Base-by-base conservation (phyloP, 1,140 invertebrate genomes). In the Procambarus virginalis region DNA sequence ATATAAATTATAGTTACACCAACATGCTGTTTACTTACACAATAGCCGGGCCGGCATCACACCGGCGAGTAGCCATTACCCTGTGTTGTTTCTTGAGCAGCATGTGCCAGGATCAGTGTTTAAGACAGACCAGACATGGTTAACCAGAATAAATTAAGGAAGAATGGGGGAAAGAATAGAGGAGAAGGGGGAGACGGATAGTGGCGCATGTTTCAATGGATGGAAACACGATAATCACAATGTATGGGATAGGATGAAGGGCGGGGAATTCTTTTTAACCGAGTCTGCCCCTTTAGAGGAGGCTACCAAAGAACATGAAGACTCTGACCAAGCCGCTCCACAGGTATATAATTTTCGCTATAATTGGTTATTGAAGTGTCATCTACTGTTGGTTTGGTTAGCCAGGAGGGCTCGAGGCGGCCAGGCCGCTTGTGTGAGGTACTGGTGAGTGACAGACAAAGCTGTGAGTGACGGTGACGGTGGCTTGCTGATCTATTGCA, bases 1-100 rank as follows among this genome's bases (percentile, higher is more conserved):
- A 89, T 84, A 89, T 89, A 89, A 89, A 89, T 89, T 89, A 89
- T 89, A 89, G 88, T 89, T 89, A 89, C 88, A 84, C 88, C n/a
- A n/a, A 89, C 88, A 84, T 84, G 84, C 88, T 89, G 88, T 89
- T 89, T 89, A 89, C 88, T 84, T 84, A 84, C 81, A 89, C 88
- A 89, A 89, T 89, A 49, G 88, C 81, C 55, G 34, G 68, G 20
- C 81, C 46, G 45, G 88, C 88, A 77, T 89, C 86, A 89, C 80
- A 84, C 88, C 82, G 75, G 17, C 46, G 81, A 76, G 80, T 79
- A 68, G 81, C 80, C 60, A 89, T 89, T 89, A 89, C 73, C 88
- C n/a, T 48, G 75, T 68, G 88, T 77, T 89, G 88, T 89, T 89
- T 68, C 88, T 89, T 82, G 79, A 78, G 75, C 55, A 64, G 58